Base-by-base conservation (phyloP, 2,888 invertebrate genomes). In the Ichneumoninae sp. region DNA sequence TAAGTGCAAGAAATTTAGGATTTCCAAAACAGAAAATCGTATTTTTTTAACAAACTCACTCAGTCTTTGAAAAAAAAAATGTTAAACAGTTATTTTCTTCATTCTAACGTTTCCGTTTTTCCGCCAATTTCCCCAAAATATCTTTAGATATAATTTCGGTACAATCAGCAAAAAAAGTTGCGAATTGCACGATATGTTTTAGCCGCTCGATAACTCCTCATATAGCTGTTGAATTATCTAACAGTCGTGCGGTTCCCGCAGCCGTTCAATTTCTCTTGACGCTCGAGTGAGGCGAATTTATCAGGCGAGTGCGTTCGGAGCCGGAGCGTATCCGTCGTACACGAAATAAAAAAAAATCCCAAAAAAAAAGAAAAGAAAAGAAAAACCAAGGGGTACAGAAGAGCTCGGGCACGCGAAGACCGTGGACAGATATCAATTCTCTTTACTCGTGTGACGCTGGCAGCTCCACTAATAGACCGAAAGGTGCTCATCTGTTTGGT, bases 391-490 rank as follows among this genome's bases (percentile, higher is more conserved):
- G 83, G 33, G 85, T 85, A 82, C 81, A 83, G 86, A 86, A 87
- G 87, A 88, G 85, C 85, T 81, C 85, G 86, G 79, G 85, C 70
- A 83, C 80, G 87, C 79, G 83, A 85, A 83, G 81, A 83, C 82
- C 85, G 86, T 80, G 87, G 88, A 90, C 88, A 91, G 92, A 92
- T 92, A 92, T 93, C 92, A 92, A 92, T 92, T 92, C 90, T 89
- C 89, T 86, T 89, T 85, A 82, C 88, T 87, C 88, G 86, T 86
- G 87, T 82, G 85, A 82, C 88, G 85, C 85, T 90, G 92, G 90
- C 91, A 90, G 89, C 88, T 92, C 92, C 92, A 90, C 92, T 93
- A 93, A 93, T 93, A 93, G 92, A 93, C 91, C 90, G 89, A 90
- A 89, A 91, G 91, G 90, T 89, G 90, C 89, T 90, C 92, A 89